phyloP scores from a whole-genome alignment of 2,797 vertebrate species.

The Nyctibius grandis region DNA sequence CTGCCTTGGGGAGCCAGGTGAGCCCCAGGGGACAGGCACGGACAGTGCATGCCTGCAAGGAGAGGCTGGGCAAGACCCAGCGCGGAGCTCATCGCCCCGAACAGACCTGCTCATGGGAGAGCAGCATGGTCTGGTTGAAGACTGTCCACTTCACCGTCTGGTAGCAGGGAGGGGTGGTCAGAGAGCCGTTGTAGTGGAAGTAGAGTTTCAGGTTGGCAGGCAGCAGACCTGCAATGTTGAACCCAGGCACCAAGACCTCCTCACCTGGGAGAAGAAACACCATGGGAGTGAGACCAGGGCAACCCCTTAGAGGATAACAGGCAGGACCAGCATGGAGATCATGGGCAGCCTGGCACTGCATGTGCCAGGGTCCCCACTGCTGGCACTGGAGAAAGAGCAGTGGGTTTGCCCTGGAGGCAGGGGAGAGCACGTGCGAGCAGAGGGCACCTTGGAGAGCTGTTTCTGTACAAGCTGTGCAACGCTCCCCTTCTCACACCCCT shows the following conservation, averaged over 20 bases:
- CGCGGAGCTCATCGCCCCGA: rapidly evolving
- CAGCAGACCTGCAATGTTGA: constrained; percentile 83
- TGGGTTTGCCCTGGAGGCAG: neutral
- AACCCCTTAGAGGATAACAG: neutral
- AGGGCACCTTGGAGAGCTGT: neutral
- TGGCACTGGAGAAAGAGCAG: neutral
- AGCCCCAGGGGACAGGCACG: rapidly evolving
- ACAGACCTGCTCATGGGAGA: constrained; percentile 86
- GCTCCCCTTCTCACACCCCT: neutral
- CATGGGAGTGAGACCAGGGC: neutral
- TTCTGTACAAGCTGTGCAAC: neutral
- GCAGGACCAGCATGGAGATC: neutral
- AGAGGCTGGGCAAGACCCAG: neutral
- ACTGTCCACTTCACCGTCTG: constrained; percentile 90
- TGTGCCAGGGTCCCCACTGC: neutral
- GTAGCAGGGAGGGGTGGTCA: constrained; percentile 92
- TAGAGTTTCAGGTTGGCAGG: constrained; percentile 82
- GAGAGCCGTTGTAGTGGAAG: constrained; percentile 90
- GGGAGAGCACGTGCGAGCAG: rapidly evolving
- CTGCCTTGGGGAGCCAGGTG: rapidly evolving
- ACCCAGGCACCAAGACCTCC: constrained; percentile 77
- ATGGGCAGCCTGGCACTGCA: neutral
- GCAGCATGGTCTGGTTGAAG: constrained; percentile 83
- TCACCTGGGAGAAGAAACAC: constrained; percentile 70
- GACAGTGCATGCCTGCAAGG: rapidly evolving